Evolutionary conservation across 1,140 invertebrate genomes (phyloP).

Genomic region (Oreohelix idahoensis): DNA sequence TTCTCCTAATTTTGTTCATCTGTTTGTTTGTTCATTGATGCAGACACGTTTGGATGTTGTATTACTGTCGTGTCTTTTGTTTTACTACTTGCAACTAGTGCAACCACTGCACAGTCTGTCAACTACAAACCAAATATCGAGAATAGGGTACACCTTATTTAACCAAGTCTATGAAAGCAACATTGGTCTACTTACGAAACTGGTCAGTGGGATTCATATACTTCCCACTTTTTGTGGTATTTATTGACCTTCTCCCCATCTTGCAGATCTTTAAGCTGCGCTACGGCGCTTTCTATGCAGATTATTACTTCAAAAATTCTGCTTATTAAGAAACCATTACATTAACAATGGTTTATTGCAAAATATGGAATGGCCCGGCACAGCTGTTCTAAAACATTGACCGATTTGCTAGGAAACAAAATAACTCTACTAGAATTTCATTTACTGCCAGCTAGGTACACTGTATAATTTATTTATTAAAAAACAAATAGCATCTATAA

Average conservation of each 20-base stretch:
- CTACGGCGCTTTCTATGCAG: background rate
- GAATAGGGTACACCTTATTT: background rate
- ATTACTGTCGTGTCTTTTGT: too few species aligned
- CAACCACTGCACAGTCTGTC: too few species aligned
- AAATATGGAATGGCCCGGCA: background rate
- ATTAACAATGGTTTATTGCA: background rate
- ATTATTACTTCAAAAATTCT: background rate
- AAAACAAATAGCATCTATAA: too few species aligned
- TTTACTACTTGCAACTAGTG: too few species aligned
- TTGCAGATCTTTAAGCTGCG: constrained; percentile 21
- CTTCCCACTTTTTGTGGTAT: constrained; percentile 99
- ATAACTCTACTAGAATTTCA: too few species aligned
- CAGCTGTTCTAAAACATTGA: too few species aligned
- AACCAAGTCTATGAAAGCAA: background rate
- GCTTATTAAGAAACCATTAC: background rate
- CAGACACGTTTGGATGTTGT: too few species aligned
- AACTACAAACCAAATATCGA: background rate
- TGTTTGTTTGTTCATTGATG: too few species aligned
- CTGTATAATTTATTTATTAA: too few species aligned
- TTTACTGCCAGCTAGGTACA: too few species aligned
- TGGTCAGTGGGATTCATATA: constrained; percentile 99
- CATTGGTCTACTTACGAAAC: constrained; percentile 84
- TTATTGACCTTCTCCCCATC: constrained; percentile 96
- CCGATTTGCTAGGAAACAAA: too few species aligned
- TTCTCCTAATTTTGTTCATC: too few species aligned